Percentiles rank a stretch among this genome's conserved stretches.
Conservation (phyloP, 2,888 invertebrate genomes). For the Cheilosia vernalis region DNA sequence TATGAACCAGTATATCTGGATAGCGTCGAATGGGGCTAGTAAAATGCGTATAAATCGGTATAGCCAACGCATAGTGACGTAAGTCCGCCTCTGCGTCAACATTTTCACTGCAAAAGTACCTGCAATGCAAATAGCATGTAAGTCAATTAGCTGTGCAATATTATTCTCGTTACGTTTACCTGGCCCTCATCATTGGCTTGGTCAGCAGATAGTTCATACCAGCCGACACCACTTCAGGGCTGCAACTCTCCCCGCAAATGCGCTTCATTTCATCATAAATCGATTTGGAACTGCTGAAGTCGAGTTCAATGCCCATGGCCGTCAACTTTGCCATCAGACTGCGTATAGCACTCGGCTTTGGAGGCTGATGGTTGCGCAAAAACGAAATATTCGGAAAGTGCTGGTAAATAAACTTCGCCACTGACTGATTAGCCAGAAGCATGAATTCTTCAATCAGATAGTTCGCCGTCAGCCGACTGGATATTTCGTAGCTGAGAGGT, state of each 20-base stretch:
- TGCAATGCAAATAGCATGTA: conserved; percentile 52
- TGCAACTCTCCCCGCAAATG: conserved; percentile 78
- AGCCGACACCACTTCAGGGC: conserved; percentile 83
- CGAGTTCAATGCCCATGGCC: conserved; percentile 88
- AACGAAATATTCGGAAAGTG: conserved; percentile 90
- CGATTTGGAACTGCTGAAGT: conserved; percentile 88
- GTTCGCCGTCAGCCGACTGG: conserved; percentile 91
- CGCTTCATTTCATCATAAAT: conserved; percentile 87
- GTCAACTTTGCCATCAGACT: conserved; percentile 86
- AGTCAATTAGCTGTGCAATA: background rate
- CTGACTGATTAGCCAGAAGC: conserved; percentile 96
- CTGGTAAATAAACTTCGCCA: conserved; percentile 90
- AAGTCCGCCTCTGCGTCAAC: conserved; percentile 84
- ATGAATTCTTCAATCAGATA: conserved; percentile 97
- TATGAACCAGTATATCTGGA: conserved; percentile 96
- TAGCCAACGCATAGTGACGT: conserved; percentile 94
- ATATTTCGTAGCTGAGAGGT: conserved; percentile 88
- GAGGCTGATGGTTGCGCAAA: conserved; percentile 93
- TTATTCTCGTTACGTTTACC: conserved; percentile 76
- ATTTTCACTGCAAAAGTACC: conserved; percentile 87
- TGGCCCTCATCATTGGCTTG: conserved; percentile 93
- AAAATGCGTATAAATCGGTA: conserved; percentile 97
- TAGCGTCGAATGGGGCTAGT: conserved; percentile 96
- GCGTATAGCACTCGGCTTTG: conserved; percentile 87
- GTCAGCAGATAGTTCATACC: conserved; percentile 91